These are phyloP conservation scores for Drepanosiphum platanoidis DNA, from an alignment of 2,888 invertebrate species.

Conservation along the genomic window DNA sequence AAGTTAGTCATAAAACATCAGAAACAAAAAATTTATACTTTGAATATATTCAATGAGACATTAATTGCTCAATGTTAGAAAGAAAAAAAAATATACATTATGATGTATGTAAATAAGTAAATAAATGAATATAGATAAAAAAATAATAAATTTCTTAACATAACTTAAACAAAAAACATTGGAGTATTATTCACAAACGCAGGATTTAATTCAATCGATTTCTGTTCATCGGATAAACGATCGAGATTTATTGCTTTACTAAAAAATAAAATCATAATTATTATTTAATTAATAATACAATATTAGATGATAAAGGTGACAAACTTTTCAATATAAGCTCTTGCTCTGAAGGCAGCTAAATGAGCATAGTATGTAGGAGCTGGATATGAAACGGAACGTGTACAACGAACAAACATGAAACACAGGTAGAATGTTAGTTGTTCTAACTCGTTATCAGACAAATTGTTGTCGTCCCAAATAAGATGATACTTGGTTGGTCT, in stretches of 20 bases:
- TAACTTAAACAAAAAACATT: conserved; percentile 20
- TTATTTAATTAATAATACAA: background rate
- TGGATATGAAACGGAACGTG: conserved; percentile 84
- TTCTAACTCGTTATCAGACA: conserved; percentile 80
- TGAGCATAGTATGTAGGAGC: conserved; percentile 91
- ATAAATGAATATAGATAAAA: too few relatives aligned
- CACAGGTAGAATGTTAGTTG: conserved; percentile 84
- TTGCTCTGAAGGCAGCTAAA: conserved; percentile 80
- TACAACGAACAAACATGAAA: conserved; percentile 86
- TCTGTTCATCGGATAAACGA: background rate
- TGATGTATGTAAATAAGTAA: too few relatives aligned
- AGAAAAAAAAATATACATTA: too few relatives aligned
- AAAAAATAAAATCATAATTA: too few relatives aligned
- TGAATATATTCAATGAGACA: too few relatives aligned
- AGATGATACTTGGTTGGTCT: conserved; percentile 87
- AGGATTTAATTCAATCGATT: background rate
- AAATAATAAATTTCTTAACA: background rate
- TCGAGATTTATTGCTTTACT: conserved; percentile 6
- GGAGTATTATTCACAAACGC: background rate
- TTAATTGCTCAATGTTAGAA: too few relatives aligned
- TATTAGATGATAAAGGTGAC: background rate
- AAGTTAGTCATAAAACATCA: too few relatives aligned
- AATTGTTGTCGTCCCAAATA: conserved; percentile 80
- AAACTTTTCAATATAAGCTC: conserved; percentile 68
- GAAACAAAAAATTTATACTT: too few relatives aligned